Conservation (phyloP, 1,140 invertebrate species). For the Oryctes rhinoceros region DNA sequence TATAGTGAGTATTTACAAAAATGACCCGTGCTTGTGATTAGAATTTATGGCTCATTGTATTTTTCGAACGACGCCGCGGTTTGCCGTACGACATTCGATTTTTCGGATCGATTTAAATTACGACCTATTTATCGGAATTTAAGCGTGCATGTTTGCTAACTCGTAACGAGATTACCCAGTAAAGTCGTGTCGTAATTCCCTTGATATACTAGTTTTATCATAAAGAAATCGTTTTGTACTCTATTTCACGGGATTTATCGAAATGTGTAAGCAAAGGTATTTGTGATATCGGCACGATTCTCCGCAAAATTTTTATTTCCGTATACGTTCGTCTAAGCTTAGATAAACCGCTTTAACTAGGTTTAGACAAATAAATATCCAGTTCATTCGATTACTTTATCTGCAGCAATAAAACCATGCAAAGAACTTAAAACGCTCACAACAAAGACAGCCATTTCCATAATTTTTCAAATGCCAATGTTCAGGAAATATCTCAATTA, state of each 20-base stretch:
- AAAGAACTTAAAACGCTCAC: no score
- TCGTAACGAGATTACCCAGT: background rate
- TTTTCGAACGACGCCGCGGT: background rate
- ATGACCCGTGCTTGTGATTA: constrained; percentile 31
- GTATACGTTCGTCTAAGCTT: no score
- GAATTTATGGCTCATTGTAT: constrained; percentile 33
- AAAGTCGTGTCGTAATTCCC: background rate
- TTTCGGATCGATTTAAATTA: constrained; percentile 34
- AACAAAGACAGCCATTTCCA: no score
- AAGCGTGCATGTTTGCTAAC: background rate
- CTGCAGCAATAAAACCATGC: background rate
- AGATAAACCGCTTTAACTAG: no score
- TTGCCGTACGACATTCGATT: background rate
- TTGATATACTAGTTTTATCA: background rate
- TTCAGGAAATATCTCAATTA: no score
- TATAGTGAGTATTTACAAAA: constrained; percentile 28
- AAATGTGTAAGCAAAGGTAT: background rate
- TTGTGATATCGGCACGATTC: no score
- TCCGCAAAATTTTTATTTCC: no score
- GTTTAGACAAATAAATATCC: no score
- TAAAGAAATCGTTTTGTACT: background rate
- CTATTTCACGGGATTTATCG: background rate
- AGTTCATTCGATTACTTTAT: background rate
- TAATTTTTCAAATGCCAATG: no score
- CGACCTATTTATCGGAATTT: constrained; percentile 12